These are phyloP conservation scores for Bucco capensis DNA, from an alignment of 2,113 vertebrate genomes.

Conservation along the genomic window DNA sequence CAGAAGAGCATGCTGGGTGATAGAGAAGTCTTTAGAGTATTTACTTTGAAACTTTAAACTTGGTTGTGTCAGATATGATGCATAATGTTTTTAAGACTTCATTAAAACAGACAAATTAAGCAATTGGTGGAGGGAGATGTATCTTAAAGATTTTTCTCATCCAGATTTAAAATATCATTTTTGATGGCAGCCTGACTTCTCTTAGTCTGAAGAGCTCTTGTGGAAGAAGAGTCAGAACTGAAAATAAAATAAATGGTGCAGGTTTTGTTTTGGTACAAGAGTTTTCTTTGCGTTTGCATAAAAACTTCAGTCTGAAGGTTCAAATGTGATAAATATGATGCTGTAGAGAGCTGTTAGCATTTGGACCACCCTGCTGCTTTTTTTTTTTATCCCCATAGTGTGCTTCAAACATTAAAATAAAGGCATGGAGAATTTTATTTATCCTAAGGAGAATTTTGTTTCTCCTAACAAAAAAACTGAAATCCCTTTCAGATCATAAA, in stretches of 20 bases:
- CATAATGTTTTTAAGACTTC: not conserved
- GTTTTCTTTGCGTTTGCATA: not conserved
- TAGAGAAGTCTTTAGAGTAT: not conserved
- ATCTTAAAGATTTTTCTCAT: not conserved
- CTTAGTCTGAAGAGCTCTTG: not conserved
- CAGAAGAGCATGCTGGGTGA: not conserved
- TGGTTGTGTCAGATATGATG: not conserved
- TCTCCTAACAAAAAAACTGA: not conserved
- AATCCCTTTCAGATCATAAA: not conserved
- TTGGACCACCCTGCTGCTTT: not conserved
- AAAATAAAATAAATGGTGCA: not conserved
- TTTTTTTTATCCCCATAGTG: not conserved
- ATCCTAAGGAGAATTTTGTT: no score
- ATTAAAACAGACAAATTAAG: not conserved
- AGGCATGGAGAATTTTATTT: not conserved
- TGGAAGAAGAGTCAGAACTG: not conserved
- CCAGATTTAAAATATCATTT: not conserved
- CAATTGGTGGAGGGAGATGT: fast-evolving
- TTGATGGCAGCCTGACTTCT: not conserved
- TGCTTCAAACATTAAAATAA: not conserved
- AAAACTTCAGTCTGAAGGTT: not conserved
- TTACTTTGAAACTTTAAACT: not conserved
- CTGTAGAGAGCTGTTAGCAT: not conserved
- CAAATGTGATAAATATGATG: not conserved
- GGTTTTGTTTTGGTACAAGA: not conserved